Conservation (phyloP, 2,113 vertebrate genomes). For the Caretta caretta region DNA sequence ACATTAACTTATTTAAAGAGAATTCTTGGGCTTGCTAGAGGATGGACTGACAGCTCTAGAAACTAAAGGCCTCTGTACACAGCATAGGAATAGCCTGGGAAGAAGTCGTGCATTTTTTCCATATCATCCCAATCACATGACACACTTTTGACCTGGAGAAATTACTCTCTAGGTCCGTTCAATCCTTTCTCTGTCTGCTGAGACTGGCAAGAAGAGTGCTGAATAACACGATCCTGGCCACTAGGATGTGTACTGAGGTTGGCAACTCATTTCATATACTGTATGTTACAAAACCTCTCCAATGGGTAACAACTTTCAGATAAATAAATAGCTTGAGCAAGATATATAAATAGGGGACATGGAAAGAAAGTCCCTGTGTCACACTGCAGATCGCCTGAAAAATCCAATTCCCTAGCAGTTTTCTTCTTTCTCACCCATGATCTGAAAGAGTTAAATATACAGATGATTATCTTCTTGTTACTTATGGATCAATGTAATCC, state of each 20-base stretch:
- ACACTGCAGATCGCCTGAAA: not conserved
- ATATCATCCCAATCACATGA: not conserved
- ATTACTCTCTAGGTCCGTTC: not conserved
- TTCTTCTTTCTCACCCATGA: not conserved
- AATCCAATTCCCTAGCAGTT: not conserved
- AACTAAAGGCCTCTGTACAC: not conserved
- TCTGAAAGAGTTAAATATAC: slow-evolving; percentile 2
- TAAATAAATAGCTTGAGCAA: not conserved
- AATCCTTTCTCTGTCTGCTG: not conserved
- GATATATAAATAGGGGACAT: not conserved
- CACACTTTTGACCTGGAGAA: not conserved
- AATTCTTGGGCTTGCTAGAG: not conserved
- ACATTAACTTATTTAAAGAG: not conserved
- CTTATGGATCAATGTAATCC: not conserved
- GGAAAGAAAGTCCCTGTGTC: not conserved
- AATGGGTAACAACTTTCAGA: not conserved
- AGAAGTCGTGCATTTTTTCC: not conserved
- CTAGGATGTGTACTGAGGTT: not conserved
- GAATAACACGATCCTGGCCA: not conserved
- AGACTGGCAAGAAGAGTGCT: not conserved
- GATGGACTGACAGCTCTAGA: not conserved
- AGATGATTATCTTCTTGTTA: not conserved
- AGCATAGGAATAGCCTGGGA: not conserved
- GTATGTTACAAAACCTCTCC: not conserved
- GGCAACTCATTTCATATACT: not conserved